Base-by-base conservation (phyloP, 2,888 invertebrate species). In the Emmelina monodactyla region DNA sequence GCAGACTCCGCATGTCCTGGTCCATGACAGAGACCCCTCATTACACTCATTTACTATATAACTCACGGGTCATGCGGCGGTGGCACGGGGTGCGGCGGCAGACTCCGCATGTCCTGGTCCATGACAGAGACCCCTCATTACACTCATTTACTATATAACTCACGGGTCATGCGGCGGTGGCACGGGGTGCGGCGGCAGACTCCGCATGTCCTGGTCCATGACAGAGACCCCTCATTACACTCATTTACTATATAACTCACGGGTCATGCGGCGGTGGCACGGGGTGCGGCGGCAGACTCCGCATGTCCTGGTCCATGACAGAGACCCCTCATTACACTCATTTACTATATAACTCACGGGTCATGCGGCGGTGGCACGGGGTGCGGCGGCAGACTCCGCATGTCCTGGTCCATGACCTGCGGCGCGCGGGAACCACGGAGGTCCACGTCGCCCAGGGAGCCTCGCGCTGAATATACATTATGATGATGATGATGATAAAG, bases 291-390 rank as follows among this genome's bases (percentile, higher is more conserved):
- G 72, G 76, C 55, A 71, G 60, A 33, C 85, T 83, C 43, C 92
- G 82, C 84, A 92, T 86, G 64, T 92, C 92, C 65, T 91, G 91
- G 68, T 92, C 92, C 31, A 83, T 58, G 38, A 54, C n/a, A n/a
- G n/a, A n/a, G n/a, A n/a, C n/a, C n/a, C n/a, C n/a, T n/a, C n/a
- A n/a, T n/a, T n/a, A n/a, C n/a, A n/a, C n/a, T n/a, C n/a, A n/a
- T n/a, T n/a, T n/a, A n/a, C n/a, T n/a, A n/a, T n/a, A n/a, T n/a
- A 35, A 53, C 69, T 31, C 46, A 70, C 71, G 55, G 13, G 39
- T 71, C 71, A 37, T 54, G 61, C 35, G 2, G 68, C 34, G 65
- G 64, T 12, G 70, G 68, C 31, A 63, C 64, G 12, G 69, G 66
- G 39, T 63, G 70, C 35, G 68, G 37, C 37, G 72, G 76, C 55